Percentiles rank a stretch among this genome's conserved stretches.
phyloP scores from a whole-genome alignment of 1,140 invertebrate species.

The Drosophila melanogaster region Release_6_plus_ISO1_MT NT_033777.3:11920501-11921000 shows the following conservation, averaged over 20 bases:
- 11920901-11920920: constrained; percentile 68
- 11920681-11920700: constrained; percentile 23
- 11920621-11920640: constrained; percentile 69
- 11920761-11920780: background rate
- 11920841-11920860: too few species aligned
- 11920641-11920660: constrained; percentile 69
- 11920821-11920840: too few species aligned
- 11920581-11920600: constrained; percentile 3
- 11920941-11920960: constrained; percentile 35
- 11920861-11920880: background rate
- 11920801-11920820: background rate
- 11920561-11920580: constrained; percentile 28
- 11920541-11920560: constrained; percentile 37
- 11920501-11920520: constrained; percentile 58
- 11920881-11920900: constrained; percentile 54
- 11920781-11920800: background rate
- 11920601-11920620: constrained; percentile 42
- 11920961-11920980: constrained; percentile 14
- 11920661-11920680: constrained; percentile 76
- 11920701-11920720: constrained; percentile 24
- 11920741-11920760: constrained; percentile 1
- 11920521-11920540: constrained; percentile 62
- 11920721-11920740: background rate
- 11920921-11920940: constrained; percentile 59
- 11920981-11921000: constrained; percentile 5